Base-by-base conservation (phyloP, 2,888 invertebrate genomes). In the Euclidia mi region DNA sequence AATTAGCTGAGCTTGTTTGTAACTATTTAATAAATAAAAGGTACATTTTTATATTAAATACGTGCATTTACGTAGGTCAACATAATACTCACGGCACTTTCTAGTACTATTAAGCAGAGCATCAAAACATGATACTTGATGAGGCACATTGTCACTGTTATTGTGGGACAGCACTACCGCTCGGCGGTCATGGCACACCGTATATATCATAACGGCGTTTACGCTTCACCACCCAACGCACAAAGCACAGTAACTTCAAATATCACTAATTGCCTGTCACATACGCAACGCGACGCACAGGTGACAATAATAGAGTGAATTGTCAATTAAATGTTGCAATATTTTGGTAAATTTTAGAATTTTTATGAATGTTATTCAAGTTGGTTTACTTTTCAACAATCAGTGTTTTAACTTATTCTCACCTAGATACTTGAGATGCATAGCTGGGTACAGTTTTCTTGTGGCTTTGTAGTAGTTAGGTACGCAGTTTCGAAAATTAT, bases 11-110 rank as follows among this genome's bases (percentile, higher is more conserved):
- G n/a, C n/a, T n/a, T n/a, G n/a, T n/a, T n/a, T n/a, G n/a, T n/a
- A n/a, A n/a, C n/a, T n/a, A n/a, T n/a, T n/a, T n/a, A n/a, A n/a
- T n/a, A n/a, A n/a, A n/a, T n/a, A n/a, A n/a, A n/a, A n/a, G n/a
- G n/a, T n/a, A n/a, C n/a, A n/a, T n/a, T n/a, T n/a, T n/a, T n/a
- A n/a, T n/a, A n/a, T n/a, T n/a, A n/a, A n/a, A n/a, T n/a, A n/a
- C n/a, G n/a, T n/a, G n/a, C n/a, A n/a, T n/a, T n/a, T n/a, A n/a
- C n/a, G n/a, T n/a, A n/a, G 20, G 6, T 25, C 7, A 25, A 25
- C 20, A 25, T 6, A 25, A 15, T 71, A 87, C 90, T 91, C 64
- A 91, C 91, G 70, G 78, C 71, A 56, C 80, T 74, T 45, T 84
- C 71, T 15, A 80, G 60, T 38, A 84, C 51, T 14, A 88, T 55